Evolutionary conservation across 1,140 invertebrate species (phyloP).

Genomic region (Drosophila navojoa): DNA sequence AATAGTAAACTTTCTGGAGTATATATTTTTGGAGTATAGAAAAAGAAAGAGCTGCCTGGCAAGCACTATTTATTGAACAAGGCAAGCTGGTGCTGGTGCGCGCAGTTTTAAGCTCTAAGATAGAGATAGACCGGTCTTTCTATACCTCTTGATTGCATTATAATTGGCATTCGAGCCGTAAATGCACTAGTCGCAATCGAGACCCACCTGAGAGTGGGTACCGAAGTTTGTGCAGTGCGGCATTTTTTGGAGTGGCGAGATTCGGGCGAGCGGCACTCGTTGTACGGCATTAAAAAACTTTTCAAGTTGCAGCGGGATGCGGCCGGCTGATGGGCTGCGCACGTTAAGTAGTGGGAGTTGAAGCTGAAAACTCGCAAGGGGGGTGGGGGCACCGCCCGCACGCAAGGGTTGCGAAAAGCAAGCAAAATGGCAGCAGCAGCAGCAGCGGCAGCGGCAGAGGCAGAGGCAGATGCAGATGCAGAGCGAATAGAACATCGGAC

Average conservation of each 20-base stretch:
- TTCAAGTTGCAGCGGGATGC: slow-evolving; percentile 27
- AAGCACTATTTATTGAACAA: too few species aligned
- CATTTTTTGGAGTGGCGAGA: slow-evolving; percentile 11
- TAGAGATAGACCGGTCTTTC: neutral
- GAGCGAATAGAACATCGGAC: slow-evolving; percentile 16
- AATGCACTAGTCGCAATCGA: slow-evolving; percentile 16
- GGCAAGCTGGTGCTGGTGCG: neutral
- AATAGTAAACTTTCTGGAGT: too few species aligned
- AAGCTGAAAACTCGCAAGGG: too few species aligned
- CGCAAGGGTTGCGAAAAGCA: slow-evolving; percentile 14
- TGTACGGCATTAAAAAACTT: slow-evolving; percentile 28
- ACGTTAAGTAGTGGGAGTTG: neutral
- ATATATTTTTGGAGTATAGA: too few species aligned
- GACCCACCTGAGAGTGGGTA: slow-evolving; percentile 4
- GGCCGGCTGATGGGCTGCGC: neutral
- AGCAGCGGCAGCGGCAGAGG: too few species aligned
- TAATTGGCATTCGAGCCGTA: slow-evolving; percentile 47
- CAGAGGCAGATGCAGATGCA: too few species aligned
- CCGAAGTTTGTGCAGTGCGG: slow-evolving; percentile 23
- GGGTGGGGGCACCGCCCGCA: too few species aligned
- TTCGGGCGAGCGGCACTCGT: slow-evolving; percentile 12
- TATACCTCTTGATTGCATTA: slow-evolving; percentile 44
- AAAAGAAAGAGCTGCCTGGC: too few species aligned
- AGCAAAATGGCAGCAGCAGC: neutral
- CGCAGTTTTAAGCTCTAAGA: too few species aligned